Conservation (phyloP, 2,797 vertebrate species). For the Monodelphis domestica region DNA sequence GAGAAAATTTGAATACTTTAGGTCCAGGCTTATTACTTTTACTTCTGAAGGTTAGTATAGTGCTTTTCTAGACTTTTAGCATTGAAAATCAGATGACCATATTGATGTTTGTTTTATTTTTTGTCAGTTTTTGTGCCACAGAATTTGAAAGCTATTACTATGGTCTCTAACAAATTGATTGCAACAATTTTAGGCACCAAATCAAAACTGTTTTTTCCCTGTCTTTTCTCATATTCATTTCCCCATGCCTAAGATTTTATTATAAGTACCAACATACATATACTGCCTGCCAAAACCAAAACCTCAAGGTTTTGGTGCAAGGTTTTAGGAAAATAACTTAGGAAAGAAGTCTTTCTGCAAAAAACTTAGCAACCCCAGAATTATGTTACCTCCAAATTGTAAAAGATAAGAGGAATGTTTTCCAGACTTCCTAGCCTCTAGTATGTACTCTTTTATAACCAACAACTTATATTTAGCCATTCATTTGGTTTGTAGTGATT, state of each 20-base stretch:
- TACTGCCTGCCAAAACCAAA: too few relatives aligned
- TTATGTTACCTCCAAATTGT: neutral
- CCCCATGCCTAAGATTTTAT: neutral
- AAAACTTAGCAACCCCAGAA: neutral
- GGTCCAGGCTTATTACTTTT: neutral
- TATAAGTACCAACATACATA: slow-evolving; percentile 28
- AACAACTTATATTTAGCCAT: neutral
- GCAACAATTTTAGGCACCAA: slow-evolving; percentile 28
- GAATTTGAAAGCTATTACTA: slow-evolving; percentile 43
- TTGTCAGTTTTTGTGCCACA: slow-evolving; percentile 29
- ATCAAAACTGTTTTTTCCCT: neutral
- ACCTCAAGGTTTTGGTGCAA: too few relatives aligned
- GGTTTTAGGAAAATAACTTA: neutral
- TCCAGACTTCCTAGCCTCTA: neutral
- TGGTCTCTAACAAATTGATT: slow-evolving; percentile 32
- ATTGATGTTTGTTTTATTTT: slow-evolving; percentile 13
- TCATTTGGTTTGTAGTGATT: neutral
- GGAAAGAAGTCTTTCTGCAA: neutral
- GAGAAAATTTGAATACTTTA: neutral
- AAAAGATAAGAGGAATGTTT: neutral
- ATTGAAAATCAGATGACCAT: slow-evolving; percentile 23
- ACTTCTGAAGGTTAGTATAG: neutral
- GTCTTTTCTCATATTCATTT: neutral
- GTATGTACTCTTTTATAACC: neutral
- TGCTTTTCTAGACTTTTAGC: neutral